These are phyloP conservation scores for Sminthopsis crassicaudata DNA, from an alignment of 2,113 vertebrate species.

Conservation along the genomic window DNA sequence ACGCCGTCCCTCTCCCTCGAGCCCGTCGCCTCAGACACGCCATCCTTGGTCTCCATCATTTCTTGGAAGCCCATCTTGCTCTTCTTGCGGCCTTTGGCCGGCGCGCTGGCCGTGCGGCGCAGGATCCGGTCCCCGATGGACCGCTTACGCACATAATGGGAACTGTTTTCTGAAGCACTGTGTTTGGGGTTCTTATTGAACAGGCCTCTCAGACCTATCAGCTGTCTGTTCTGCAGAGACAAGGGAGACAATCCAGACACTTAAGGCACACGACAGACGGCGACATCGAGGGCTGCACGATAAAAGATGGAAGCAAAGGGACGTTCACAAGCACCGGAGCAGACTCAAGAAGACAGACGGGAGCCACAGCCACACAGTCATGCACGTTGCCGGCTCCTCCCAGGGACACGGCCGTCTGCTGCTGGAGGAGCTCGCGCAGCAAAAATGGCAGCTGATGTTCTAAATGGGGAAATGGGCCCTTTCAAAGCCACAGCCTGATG, in stretches of 20 bases:
- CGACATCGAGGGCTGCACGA: constrained; percentile 18
- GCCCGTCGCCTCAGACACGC: constrained; percentile 75
- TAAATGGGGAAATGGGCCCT: constrained; percentile 61
- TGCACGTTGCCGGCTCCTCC: constrained; percentile 77
- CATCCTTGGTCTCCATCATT: constrained; percentile 87
- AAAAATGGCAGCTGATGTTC: constrained; percentile 58
- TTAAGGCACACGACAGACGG: neutral
- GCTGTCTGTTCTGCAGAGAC: constrained; percentile 89
- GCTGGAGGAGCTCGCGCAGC: constrained; percentile 53
- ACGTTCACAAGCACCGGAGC: constrained; percentile 68
- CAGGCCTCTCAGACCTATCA: constrained; percentile 94
- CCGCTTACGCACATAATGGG: constrained; percentile 87
- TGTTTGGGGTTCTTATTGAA: constrained; percentile 92
- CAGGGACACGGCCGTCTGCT: constrained; percentile 70
- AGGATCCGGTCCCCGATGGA: constrained; percentile 94
- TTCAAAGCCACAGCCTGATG: constrained; percentile 72
- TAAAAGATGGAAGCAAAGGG: constrained; percentile 56
- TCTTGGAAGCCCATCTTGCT: constrained; percentile 93
- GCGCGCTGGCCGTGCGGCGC: constrained; percentile 95
- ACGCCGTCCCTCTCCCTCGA: constrained; percentile 79
- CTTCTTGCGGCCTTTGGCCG: constrained; percentile 96
- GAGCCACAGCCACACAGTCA: constrained; percentile 70
- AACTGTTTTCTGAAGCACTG: constrained; percentile 84
- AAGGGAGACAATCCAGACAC: constrained; percentile 49
- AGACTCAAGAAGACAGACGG: constrained; percentile 62